phyloP scores from a whole-genome alignment of 2,113 vertebrate genomes.

The Pseudorhombus dupliciocellatus region DNA sequence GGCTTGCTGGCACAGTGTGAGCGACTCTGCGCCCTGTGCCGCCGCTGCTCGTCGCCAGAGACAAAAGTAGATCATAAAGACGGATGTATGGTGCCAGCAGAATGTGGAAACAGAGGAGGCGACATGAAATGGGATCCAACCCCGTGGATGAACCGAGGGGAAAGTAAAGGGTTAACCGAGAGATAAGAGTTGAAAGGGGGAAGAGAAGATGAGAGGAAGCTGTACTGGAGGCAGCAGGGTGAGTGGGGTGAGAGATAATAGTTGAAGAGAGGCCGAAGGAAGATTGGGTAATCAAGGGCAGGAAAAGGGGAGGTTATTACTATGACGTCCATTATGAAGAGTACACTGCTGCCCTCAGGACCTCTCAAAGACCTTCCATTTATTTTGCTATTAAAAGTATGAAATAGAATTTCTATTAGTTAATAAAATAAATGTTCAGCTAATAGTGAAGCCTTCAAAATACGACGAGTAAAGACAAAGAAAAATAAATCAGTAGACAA shows the following conservation, averaged over 20 bases:
- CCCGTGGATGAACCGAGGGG: background rate
- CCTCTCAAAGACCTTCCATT: constrained; percentile 34
- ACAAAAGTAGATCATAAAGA: constrained; percentile 10
- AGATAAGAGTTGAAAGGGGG: constrained; percentile 5
- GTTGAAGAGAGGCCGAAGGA: background rate
- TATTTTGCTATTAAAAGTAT: constrained; percentile 35
- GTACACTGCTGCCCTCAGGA: constrained; percentile 16
- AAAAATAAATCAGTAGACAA: background rate
- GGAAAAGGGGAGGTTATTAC: constrained; percentile 10
- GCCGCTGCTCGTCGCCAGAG: constrained; percentile 4
- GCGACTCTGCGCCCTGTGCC: constrained; percentile 2
- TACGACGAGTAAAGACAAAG: background rate
- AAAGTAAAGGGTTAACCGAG: constrained; percentile 2
- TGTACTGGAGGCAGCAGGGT: background rate
- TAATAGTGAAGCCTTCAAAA: constrained; percentile 1
- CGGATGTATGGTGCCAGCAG: background rate
- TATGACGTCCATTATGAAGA: background rate
- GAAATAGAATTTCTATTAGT: constrained; percentile 21
- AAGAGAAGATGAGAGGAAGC: constrained; percentile 4
- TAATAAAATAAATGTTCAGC: constrained; percentile 9
- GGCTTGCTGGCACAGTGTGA: background rate
- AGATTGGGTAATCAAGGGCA: constrained; percentile 28
- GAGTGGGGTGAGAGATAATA: background rate
- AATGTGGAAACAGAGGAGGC: constrained; percentile 2
- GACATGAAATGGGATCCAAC: constrained; percentile 4